Evolutionary conservation across 2,888 invertebrate species (phyloP).

Genomic region (Crossocerus cetratus): DNA sequence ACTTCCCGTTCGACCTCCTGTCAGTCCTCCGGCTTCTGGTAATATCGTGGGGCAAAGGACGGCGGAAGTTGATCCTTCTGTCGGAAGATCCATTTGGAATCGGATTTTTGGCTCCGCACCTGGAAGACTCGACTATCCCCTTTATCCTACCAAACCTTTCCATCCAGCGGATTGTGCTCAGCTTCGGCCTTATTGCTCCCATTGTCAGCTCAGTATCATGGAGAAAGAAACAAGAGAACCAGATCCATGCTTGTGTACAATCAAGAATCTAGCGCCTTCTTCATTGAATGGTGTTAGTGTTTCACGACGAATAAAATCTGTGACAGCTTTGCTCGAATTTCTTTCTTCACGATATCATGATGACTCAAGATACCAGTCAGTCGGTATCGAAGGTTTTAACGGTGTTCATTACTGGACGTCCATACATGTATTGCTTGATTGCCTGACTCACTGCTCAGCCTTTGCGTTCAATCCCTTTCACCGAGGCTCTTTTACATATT

Average conservation of each 20-base stretch:
- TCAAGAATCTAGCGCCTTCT: too few relatives aligned
- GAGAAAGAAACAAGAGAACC: constrained; percentile 5
- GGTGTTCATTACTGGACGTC: constrained; percentile 1
- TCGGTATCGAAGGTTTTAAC: not conserved
- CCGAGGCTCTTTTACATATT: not conserved
- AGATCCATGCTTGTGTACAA: not conserved
- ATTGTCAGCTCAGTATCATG: not conserved
- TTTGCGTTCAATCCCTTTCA: not conserved
- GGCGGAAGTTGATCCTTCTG: constrained; percentile 9
- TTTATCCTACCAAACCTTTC: constrained; percentile 17
- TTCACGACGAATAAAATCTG: too few relatives aligned
- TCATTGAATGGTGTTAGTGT: too few relatives aligned
- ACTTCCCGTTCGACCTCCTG: constrained; percentile 56
- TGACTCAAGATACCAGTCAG: too few relatives aligned
- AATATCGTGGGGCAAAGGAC: constrained; percentile 16
- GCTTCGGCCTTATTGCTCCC: constrained; percentile 25
- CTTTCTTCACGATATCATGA: too few relatives aligned
- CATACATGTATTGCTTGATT: constrained; percentile 7
- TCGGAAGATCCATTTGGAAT: constrained; percentile 26
- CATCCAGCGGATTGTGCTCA: constrained; percentile 15
- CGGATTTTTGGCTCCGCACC: constrained; percentile 24
- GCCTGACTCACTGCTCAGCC: constrained; percentile 11
- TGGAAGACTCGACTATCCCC: constrained; percentile 18
- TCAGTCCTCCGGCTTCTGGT: constrained; percentile 37
- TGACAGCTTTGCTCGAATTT: too few relatives aligned